phyloP scores from a whole-genome alignment of 1,140 invertebrate species.

The Pachypeltis micranthus region DNA sequence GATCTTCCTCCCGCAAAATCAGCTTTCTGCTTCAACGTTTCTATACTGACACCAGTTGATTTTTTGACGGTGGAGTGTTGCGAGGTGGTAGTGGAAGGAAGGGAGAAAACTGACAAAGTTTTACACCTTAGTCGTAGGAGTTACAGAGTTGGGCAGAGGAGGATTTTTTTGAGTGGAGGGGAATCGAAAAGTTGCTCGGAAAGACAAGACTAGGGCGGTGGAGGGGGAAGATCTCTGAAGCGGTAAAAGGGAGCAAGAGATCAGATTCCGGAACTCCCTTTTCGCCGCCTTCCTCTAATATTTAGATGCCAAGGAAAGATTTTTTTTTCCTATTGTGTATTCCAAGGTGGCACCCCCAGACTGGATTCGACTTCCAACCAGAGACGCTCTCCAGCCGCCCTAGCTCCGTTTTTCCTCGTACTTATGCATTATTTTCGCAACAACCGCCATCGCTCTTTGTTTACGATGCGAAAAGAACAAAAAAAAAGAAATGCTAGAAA shows the following conservation, averaged over 20 bases:
- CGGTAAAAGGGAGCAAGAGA: not conserved
- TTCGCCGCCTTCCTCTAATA: not conserved
- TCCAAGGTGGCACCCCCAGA: too few relatives aligned
- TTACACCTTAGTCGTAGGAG: not conserved
- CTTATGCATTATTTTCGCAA: too few relatives aligned
- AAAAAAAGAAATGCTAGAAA: too few relatives aligned
- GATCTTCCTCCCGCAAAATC: not conserved
- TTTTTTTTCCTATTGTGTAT: not conserved
- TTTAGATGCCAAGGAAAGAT: not conserved
- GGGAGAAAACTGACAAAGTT: not conserved
- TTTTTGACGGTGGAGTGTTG: not conserved
- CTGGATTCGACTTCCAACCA: too few relatives aligned
- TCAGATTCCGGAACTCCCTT: not conserved
- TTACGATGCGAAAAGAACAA: too few relatives aligned
- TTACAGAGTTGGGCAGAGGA: too few relatives aligned
- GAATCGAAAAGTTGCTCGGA: not conserved
- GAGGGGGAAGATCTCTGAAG: not conserved
- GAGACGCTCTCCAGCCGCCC: too few relatives aligned
- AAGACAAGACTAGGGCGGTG: not conserved
- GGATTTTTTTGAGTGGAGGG: too few relatives aligned
- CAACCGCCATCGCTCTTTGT: too few relatives aligned
- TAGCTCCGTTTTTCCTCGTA: too few relatives aligned
- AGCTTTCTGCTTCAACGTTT: not conserved
- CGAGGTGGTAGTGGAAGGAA: not conserved
- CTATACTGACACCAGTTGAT: not conserved